phyloP scores from a whole-genome alignment of 2,113 vertebrate genomes.

The Cyprinodon brontotheroides region DNA sequence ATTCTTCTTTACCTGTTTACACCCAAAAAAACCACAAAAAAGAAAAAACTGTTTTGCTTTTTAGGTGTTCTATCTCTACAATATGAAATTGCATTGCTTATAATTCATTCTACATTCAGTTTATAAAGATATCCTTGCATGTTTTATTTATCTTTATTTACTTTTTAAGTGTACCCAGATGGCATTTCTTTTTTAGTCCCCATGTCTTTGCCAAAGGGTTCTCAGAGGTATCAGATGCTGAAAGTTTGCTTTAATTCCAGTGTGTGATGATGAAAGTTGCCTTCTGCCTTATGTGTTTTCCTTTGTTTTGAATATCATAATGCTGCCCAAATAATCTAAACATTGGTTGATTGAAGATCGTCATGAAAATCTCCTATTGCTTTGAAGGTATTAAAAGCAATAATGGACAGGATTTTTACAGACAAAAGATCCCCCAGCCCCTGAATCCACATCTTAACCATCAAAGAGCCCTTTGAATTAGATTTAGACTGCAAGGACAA shows the following conservation, averaged over 20 bases:
- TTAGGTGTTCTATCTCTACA: too few species aligned
- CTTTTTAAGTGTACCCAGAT: not conserved
- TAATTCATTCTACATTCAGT: too few species aligned
- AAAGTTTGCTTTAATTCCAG: not conserved
- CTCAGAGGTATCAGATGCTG: not conserved
- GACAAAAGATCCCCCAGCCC: not conserved
- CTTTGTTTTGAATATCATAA: not conserved
- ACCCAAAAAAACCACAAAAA: too few species aligned
- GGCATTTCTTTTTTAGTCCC: not conserved
- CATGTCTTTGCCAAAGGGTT: not conserved
- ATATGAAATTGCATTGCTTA: too few species aligned
- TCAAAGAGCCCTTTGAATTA: constrained; percentile 10
- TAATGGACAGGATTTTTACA: not conserved
- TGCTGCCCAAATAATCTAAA: not conserved
- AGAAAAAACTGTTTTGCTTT: too few species aligned
- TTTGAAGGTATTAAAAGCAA: not conserved
- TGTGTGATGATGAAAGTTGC: not conserved
- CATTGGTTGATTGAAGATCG: not conserved
- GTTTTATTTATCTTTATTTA: not conserved
- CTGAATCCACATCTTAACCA: not conserved
- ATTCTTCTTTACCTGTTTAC: too few species aligned
- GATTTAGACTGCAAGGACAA: not conserved
- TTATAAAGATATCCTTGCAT: too few species aligned
- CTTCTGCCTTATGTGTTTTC: not conserved
- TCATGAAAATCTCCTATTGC: not conserved